These are phyloP conservation scores for Harpagoxenus sublaevis DNA, from an alignment of 2,888 invertebrate genomes.

Conservation along the genomic window DNA sequence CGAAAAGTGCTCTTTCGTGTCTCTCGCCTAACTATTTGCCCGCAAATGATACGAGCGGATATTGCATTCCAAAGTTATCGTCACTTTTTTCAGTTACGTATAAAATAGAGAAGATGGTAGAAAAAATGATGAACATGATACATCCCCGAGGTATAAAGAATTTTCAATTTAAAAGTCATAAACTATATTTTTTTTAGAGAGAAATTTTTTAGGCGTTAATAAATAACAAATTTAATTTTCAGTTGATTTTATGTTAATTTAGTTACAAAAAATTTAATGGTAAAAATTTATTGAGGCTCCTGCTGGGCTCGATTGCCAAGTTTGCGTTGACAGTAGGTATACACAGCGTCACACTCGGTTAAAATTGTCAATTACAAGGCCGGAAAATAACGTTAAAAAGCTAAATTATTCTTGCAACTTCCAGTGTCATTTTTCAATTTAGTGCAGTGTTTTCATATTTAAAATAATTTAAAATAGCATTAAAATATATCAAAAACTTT, in stretches of 20 bases:
- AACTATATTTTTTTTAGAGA: not conserved
- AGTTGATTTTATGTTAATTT: not conserved
- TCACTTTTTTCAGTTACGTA: not conserved
- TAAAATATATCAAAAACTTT: too few species aligned
- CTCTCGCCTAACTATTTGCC: not conserved
- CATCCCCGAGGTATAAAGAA: not conserved
- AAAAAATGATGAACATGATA: constrained; percentile 1
- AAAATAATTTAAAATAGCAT: too few species aligned
- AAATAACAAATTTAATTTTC: not conserved
- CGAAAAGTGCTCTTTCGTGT: constrained; percentile 19
- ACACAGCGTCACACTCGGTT: too few species aligned
- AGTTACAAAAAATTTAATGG: constrained; percentile 2
- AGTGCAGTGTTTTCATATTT: too few species aligned
- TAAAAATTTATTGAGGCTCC: not conserved
- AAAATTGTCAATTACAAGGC: too few species aligned
- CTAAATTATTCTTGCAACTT: too few species aligned
- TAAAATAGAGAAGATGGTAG: not conserved
- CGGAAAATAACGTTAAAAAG: too few species aligned
- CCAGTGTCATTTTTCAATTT: too few species aligned
- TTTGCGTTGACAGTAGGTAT: too few species aligned
- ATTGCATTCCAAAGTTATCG: constrained; percentile 31
- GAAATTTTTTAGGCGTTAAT: not conserved
- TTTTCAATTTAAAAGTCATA: not conserved
- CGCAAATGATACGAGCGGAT: not conserved
- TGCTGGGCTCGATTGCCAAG: too few species aligned